Evolutionary conservation across 1,140 invertebrate species (phyloP), one percentile per base, ranked within the genome.

Genomic region (Diploscapter pachys): DNA sequence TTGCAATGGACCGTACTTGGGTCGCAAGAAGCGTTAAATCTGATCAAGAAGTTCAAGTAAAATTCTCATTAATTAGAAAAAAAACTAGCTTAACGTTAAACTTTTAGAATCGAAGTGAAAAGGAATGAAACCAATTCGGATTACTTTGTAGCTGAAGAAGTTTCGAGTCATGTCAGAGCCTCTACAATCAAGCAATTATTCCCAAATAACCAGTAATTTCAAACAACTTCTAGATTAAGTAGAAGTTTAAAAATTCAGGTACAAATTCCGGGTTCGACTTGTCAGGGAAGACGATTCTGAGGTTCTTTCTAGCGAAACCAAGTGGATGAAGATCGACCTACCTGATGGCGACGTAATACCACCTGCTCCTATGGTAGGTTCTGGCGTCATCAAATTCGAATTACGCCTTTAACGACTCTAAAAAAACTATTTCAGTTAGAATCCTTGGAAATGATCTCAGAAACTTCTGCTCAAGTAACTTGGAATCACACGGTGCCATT

Each of bases 1-100:
- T 9, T 79, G 3, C 79, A 80, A 59, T 79, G 77, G 78, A 61
- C 61, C 5, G 73, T 80, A 5, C 63, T 74, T 11, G 73, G 73
- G 11, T 69, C 68, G 48, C 59, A 69, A 53, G 63, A 54, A 69
- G 73, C 73, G 6, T n/a, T 74, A 3, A 65, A 65, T 3, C 68
- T 69, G 64, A 69, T 74, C 49, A 51, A 65, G 0, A 74, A 69
- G 48, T 74, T 74, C 53, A 57, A 52, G 73, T 74, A 9, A 68
- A 11, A 13, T 48, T 74, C 4, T 54, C 8, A 2, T 0, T 11
- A 5, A 9, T 57, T 74, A 51, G 62, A n/a, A 68, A 68, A 65
- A 31, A 31, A 31, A 31, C 1, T 31, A 31, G 31, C 31, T 8
- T 52, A 4, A 6, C 51, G 11, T 65, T 31, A 31, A 31, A 31